Base-by-base conservation (phyloP, 2,113 vertebrate species). In the Isurus oxyrinchus region DNA sequence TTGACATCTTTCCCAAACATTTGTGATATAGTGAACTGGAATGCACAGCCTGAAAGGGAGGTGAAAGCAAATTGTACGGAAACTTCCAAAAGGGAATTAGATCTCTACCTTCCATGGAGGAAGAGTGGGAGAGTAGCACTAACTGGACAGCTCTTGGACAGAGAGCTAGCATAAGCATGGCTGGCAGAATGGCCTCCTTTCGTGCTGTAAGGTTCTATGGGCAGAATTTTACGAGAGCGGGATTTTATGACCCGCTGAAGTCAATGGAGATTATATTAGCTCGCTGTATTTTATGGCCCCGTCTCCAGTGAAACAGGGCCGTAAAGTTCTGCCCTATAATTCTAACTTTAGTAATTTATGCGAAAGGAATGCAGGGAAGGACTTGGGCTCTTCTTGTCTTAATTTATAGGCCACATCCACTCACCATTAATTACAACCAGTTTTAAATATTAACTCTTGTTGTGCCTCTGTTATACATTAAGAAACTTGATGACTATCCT, bases 371-470 rank as follows among this genome's bases (percentile, higher is more conserved):
- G 11, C 25, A 57, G 19, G 59, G 5, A 7, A 40, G 11, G 2
- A 63, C 6, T 63, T 94, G 59, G 35, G 40, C 16, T 40, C 59
- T 40, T 63, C 10, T 35, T 76, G 8, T 40, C 59, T 63, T 69
- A 53, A 95, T 53, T 95, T 72, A 53, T n/a, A 69, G 53, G 67
- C 94, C 94, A 95, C 49, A 95, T 72, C 44, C 94, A 95, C 49
- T 49, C 66, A 72, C 11, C 16, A 27, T 95, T 95, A 95, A 95
- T 95, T 95, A 95, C 66, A 69, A 72, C 19, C 67, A 31, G 49
- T 49, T 95, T 95, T 95, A 95, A 72, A 95, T 76, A 95, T 95
- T 95, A 76, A 72, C 53, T 76, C 67, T 95, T 95, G 63, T 95
- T 95, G 94, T 72, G 49, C 67, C 25, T 95, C 94, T 72, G 67